These are phyloP conservation scores for Brachycybe producta DNA, from an alignment of 2,888 invertebrate species.

Conservation along the genomic window DNA sequence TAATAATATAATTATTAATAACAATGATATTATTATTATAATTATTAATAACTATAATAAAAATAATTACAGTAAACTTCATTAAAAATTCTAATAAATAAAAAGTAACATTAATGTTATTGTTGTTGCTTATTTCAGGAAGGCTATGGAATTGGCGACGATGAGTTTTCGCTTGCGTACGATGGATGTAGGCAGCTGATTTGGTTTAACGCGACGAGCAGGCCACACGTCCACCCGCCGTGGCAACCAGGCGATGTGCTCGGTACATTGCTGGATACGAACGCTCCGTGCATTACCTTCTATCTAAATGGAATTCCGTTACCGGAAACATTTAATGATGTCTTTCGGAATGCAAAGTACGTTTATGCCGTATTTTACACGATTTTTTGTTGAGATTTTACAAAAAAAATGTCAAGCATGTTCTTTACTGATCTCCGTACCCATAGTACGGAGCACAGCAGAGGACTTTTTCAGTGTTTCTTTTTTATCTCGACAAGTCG, in stretches of 20 bases:
- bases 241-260: constrained; percentile 78
- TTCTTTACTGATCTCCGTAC: neutral
- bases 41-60: too few relatives aligned
- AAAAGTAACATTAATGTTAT: constrained; percentile 10
- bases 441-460: too few relatives aligned
- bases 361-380: neutral
- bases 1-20: neutral
- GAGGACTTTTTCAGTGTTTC: neutral
- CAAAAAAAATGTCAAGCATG: constrained; percentile 2
- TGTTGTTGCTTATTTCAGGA: constrained; percentile 44
- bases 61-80: too few relatives aligned
- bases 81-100: too few relatives aligned
- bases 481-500: too few relatives aligned
- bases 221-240: constrained; percentile 42
- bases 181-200: constrained; percentile 81
- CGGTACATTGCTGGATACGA: constrained; percentile 71
- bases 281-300: constrained; percentile 58
- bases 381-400: neutral
- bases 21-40: neutral
- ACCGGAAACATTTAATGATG: constrained; percentile 49
- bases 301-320: constrained; percentile 64
- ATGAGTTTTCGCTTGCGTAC: constrained; percentile 73
- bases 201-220: constrained; percentile 73
- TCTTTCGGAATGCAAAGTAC: constrained; percentile 64
- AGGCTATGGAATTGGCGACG: constrained; percentile 91